These are phyloP conservation scores for Upupa epops DNA, from an alignment of 2,113 vertebrate genomes.

Conservation along the genomic window DNA sequence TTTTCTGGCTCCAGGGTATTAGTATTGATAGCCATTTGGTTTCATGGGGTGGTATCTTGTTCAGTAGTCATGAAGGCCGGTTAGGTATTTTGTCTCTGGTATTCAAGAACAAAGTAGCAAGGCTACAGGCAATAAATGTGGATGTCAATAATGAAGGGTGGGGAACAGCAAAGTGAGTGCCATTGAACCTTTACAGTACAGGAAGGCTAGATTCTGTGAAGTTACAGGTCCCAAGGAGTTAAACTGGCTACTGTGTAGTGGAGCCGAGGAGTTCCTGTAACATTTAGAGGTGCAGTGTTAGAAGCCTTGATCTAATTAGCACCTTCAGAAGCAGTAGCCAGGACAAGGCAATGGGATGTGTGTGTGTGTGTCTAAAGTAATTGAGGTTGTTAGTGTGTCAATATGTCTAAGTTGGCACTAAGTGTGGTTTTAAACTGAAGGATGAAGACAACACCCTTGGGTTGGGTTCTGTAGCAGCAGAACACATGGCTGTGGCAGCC, in stretches of 20 bases:
- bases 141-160: neutral
- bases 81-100: neutral
- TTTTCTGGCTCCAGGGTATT: neutral
- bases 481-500: accelerated
- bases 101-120: neutral
- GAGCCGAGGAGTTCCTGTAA: neutral
- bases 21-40: neutral
- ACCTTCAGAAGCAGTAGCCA: neutral
- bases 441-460: neutral
- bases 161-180: neutral
- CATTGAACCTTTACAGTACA: neutral
- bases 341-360: neutral
- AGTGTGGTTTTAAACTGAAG: neutral
- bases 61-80: neutral
- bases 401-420: neutral
- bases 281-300: neutral
- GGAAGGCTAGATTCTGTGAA: neutral
- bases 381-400: neutral
- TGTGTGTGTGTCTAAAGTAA: neutral
- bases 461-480: neutral
- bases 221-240: neutral
- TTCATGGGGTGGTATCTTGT: neutral
- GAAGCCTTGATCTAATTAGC: slow-evolving; percentile 14
- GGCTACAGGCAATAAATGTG: neutral
- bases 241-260: neutral